Base-by-base conservation (phyloP, 2,888 invertebrate species). In the Drosophila anomalata region DNA sequence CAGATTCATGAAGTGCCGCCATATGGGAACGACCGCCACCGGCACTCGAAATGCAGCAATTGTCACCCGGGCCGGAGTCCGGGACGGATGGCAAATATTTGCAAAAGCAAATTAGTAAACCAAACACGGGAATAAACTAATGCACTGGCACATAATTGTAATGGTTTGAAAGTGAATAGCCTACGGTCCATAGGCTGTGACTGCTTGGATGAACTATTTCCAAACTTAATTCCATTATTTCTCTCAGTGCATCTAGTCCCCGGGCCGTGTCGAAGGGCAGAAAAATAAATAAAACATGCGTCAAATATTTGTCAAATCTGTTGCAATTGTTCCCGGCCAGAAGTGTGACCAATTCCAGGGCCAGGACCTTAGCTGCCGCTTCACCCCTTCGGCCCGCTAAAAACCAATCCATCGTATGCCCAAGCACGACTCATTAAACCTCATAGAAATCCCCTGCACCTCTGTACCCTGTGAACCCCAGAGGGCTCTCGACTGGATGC, bases 1-100 rank as follows among this genome's bases (percentile, higher is more conserved):
- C 87, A 87, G 87, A 85, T 87, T 77, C 85, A 87, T 84, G 79
- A 84, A 87, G 77, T 80, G 73, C 59, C 44, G 48, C 72, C 80
- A 80, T 86, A 79, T 80, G 86, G 57, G 48, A 47, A 58, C 60
- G 69, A 51, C 50, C 55, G 57, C 57, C 56, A 60, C 22, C 48
- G 63, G 59, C 85, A 81, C 87, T 83, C 70, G 67, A 84, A 42
- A 55, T 36, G 57, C 81, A 63, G 73, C 85, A 78, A 78, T 85
- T 83, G 87, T 78, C 77, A 81, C 79, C 85, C 73, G 50, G 73
- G 71, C 73, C 72, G 70, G 9, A 29, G 29, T 9, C 29, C 29
- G 3, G 29, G 77, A 69, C 77, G 77, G 56, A 81, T 50, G 73
- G 68, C 68, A 82, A 85, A 85, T 82, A 78, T 85, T 85, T 85